Base-by-base conservation (phyloP, 2,797 vertebrate genomes). In the Lerista edwardsae region DNA sequence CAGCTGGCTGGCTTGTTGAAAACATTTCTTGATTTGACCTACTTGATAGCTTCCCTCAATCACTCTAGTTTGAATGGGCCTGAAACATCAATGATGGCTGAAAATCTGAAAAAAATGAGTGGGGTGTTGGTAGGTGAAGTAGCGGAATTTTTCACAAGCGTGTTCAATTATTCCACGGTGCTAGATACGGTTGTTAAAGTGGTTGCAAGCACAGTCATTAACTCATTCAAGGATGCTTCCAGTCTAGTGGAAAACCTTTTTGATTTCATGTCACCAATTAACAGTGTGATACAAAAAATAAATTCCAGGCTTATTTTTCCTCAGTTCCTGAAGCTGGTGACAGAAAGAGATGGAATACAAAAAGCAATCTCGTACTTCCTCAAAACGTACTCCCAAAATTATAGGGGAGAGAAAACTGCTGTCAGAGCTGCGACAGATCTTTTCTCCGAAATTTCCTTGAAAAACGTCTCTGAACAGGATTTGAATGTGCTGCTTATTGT, bases 221-320 rank as follows among this genome's bases (percentile, higher is more conserved):
- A 69, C n/a, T 84, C 88, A 69, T 47, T 86, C 59, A 4, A 36
- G 29, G 77, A 83, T 73, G 64, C 84, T 79, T 3, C 61, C 57
- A 75, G 8, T 0, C 23, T 86, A 31, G 59, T 68, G 87, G 83
- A 85, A 80, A 82, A 87, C 75, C 57, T 88, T 84, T 75, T 91
- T 39, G 36, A 79, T 62, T 89, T 80, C 69, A 87, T 93, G 34
- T 14, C 76, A 34, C 64, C 83, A 29, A 78, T 92, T 79, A 90
- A 68, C 44, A 72, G 86, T n/a, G 34, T 88, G 15, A 64, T 73
- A n/a, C 75, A 8, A 3, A 86, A 72, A 76, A 86, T 84, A 31
- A 19, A 87, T 67, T 74, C 88, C 25, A 41, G 67, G 27, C 64
- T 47, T 9, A 31, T 65, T 71, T 77, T 73, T 8, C 29, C 62